A percentile compares a stretch with the other conserved stretches of the same genome.
These are phyloP conservation scores for Balaenoptera acutorostrata DNA, from an alignment of 2,113 vertebrate species.

Conservation along the genomic window DNA sequence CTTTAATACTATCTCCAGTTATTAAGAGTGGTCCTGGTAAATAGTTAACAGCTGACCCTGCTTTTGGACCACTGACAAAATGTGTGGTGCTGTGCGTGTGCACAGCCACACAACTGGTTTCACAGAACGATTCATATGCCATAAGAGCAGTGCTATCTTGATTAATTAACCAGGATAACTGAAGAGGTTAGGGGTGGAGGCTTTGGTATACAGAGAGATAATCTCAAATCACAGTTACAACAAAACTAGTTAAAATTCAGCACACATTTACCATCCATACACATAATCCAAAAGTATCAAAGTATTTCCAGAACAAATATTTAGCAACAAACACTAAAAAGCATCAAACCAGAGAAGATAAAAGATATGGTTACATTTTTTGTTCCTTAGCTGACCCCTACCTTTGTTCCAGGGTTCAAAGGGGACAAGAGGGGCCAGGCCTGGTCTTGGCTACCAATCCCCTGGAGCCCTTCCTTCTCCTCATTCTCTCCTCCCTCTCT, in stretches of 20 bases:
- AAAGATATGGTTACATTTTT: background rate
- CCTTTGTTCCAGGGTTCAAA: background rate
- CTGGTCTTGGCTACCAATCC: background rate
- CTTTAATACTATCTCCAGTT: background rate
- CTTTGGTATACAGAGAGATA: background rate
- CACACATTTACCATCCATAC: background rate
- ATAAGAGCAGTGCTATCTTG: background rate
- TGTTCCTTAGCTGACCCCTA: background rate
- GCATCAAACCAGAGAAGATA: background rate
- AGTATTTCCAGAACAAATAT: conserved; percentile 24
- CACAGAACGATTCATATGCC: background rate
- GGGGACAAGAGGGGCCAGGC: background rate
- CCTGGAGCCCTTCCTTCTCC: background rate
- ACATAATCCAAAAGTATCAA: background rate
- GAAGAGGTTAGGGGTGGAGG: background rate
- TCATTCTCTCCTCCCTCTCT: background rate
- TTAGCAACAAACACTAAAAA: background rate
- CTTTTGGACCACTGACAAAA: background rate
- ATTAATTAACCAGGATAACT: background rate
- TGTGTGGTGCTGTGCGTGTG: background rate
- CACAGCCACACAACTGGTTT: background rate
- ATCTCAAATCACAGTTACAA: conserved; percentile 5
- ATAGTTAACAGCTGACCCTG: background rate
- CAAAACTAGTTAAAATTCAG: conserved; percentile 9
- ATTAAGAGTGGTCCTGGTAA: background rate